Conservation (phyloP, 2,797 vertebrate species). For the Neosilurus mollespiculum region DNA sequence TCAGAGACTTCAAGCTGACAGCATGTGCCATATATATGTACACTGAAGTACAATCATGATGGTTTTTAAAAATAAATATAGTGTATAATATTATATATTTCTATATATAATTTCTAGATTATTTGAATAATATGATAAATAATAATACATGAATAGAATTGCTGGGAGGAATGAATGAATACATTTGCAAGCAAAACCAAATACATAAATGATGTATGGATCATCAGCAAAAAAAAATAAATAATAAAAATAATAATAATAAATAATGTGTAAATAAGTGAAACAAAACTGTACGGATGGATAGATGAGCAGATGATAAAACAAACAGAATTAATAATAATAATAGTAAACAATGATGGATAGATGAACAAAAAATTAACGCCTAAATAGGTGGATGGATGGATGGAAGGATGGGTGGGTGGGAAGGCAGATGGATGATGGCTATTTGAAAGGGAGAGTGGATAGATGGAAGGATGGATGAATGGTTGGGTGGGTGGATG, state of each 20-base stretch:
- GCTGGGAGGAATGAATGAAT: neutral
- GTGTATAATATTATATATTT: no score
- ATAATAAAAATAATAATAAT: neutral
- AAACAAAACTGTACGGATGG: neutral
- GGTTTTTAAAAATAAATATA: no score
- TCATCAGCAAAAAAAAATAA: no score
- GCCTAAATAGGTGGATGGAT: neutral
- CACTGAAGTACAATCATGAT: neutral
- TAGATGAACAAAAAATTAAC: neutral
- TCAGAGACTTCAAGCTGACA: neutral
- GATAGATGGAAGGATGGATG: accelerated
- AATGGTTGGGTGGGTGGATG: neutral
- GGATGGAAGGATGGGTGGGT: neutral
- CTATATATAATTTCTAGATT: no score
- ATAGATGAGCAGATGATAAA: neutral
- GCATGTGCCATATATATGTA: neutral
- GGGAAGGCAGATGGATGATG: neutral
- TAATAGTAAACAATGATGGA: no score
- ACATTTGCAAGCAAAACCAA: neutral
- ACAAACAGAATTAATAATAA: no score
- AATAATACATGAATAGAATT: no score
- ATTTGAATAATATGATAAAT: no score
- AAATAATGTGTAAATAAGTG: neutral
- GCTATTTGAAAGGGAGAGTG: no score
- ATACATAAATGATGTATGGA: neutral